These are phyloP conservation scores for Sebastes aleutianus DNA, from an alignment of 2,797 vertebrate genomes.

Conservation along the genomic window DNA sequence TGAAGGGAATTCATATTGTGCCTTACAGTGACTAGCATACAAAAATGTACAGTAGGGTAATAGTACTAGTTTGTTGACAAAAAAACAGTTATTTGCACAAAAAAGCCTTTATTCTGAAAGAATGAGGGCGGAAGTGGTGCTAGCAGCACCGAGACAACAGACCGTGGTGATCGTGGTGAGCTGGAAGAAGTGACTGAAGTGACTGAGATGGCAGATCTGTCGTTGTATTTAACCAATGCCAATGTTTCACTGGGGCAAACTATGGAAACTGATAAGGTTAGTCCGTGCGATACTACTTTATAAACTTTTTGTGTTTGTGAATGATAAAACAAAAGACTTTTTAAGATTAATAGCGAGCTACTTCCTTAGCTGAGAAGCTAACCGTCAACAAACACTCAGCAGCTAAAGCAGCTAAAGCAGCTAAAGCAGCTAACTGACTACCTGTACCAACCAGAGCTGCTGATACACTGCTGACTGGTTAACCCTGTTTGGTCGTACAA, in stretches of 20 bases:
- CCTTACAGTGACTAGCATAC: neutral
- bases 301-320: neutral
- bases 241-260: conserved; percentile 74
- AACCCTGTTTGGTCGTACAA: neutral
- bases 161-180: neutral
- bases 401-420: neutral
- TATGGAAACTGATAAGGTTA: conserved; percentile 82
- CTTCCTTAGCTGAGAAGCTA: conserved; percentile 65
- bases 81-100: fast-evolving
- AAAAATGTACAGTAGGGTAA: fast-evolving
- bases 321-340: neutral
- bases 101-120: conserved; percentile 46
- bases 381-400: conserved; percentile 36
- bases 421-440: neutral
- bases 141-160: neutral
- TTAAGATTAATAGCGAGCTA: neutral
- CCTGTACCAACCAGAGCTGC: neutral
- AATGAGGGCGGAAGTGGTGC: neutral
- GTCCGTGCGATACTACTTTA: neutral
- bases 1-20: neutral
- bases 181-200: neutral
- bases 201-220: conserved; percentile 71
- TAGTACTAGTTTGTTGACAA: neutral
- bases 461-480: neutral
- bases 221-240: conserved; percentile 73